A percentile compares a stretch with the other conserved stretches of the same genome.
Conservation (phyloP, 2,888 invertebrate genomes). For the Teleiodes luculella region DNA sequence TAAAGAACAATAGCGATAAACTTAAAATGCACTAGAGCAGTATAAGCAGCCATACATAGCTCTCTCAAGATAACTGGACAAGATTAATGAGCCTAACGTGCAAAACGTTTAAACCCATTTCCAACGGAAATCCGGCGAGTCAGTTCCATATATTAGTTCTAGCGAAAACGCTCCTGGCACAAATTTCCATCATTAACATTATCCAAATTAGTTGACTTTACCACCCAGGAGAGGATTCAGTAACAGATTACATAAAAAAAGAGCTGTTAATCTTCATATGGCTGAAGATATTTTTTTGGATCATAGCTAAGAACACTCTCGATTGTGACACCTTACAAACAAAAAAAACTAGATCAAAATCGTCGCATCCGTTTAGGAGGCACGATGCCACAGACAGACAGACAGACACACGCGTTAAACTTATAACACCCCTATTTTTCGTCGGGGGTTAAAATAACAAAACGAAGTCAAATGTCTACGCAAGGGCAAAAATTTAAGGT, state of each 20-base stretch:
- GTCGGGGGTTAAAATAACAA: too few relatives aligned
- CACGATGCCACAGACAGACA: too few relatives aligned
- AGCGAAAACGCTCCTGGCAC: conserved; percentile 68
- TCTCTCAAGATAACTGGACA: conserved; percentile 71
- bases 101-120: conserved; percentile 77
- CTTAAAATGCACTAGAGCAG: conserved; percentile 7
- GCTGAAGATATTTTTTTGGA: too few relatives aligned
- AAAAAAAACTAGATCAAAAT: too few relatives aligned
- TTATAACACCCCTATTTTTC: too few relatives aligned
- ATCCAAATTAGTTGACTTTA: conserved; percentile 75
- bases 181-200: conserved; percentile 75
- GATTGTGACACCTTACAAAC: too few relatives aligned
- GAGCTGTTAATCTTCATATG: too few relatives aligned
- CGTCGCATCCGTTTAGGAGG: too few relatives aligned
- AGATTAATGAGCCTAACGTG: conserved; percentile 77
- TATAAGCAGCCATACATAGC: conserved; percentile 33
- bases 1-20: conserved; percentile 3
- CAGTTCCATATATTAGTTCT: conserved; percentile 76
- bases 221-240: conserved; percentile 17
- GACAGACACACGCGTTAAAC: too few relatives aligned
- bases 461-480: too few relatives aligned
- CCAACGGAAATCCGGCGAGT: conserved; percentile 76
- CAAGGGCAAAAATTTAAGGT: too few relatives aligned
- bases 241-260: background rate
- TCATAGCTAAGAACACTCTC: too few relatives aligned